These are phyloP conservation scores for Ormyrus rosae DNA, from an alignment of 2,888 invertebrate species.

Conservation along the genomic window DNA sequence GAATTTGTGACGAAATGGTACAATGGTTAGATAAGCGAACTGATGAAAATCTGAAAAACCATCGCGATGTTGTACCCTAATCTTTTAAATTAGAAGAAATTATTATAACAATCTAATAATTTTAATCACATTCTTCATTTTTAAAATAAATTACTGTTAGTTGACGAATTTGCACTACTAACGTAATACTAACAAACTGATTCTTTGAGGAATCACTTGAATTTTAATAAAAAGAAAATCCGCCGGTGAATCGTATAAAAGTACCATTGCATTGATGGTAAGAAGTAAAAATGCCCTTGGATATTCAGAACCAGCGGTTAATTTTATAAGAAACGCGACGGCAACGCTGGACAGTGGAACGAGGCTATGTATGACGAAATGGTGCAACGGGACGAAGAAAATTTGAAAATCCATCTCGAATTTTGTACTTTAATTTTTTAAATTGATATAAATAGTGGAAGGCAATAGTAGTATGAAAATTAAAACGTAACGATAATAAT, in stretches of 20 bases:
- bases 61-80: not conserved
- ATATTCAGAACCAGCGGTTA: slow-evolving; percentile 63
- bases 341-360: slow-evolving; percentile 76
- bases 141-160: too few relatives aligned
- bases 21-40: slow-evolving; percentile 77
- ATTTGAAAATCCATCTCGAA: slow-evolving; percentile 62
- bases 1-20: slow-evolving; percentile 70
- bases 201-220: slow-evolving; percentile 77
- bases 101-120: too few relatives aligned
- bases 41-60: slow-evolving; percentile 66
- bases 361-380: slow-evolving; percentile 69
- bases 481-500: too few relatives aligned
- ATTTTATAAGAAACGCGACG: slow-evolving; percentile 75
- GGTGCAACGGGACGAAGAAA: slow-evolving; percentile 70
- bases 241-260: slow-evolving; percentile 77
- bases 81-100: too few relatives aligned
- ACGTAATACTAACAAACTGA: slow-evolving; percentile 70
- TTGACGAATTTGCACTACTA: too few relatives aligned
- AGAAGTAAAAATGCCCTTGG: slow-evolving; percentile 65
- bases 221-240: slow-evolving; percentile 79
- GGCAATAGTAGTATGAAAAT: too few relatives aligned
- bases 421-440: not conserved
- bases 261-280: slow-evolving; percentile 64
- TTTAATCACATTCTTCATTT: too few relatives aligned
- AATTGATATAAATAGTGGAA: too few relatives aligned